A percentile compares a stretch with the other conserved stretches of the same genome.
phyloP scores from a whole-genome alignment of 2,888 invertebrate genomes.

The Chirona hameri region DNA sequence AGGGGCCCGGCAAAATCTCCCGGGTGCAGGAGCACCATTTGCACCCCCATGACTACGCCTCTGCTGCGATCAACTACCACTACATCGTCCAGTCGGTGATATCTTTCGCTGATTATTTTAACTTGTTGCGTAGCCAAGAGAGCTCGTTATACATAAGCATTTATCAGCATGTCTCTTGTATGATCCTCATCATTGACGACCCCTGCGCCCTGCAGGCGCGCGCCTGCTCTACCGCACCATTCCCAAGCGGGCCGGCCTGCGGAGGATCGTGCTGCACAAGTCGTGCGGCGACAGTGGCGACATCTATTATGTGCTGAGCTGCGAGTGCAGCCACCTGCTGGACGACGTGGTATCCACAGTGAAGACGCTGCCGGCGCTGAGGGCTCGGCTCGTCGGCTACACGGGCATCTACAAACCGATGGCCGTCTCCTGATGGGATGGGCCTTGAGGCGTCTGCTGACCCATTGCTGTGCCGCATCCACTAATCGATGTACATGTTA shows the following conservation, averaged over 20 bases:
- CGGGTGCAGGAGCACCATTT: too few species aligned
- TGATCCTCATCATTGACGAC: too few species aligned
- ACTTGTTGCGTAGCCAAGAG: too few species aligned
- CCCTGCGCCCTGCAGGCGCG: background rate
- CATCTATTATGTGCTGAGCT: constrained; percentile 76
- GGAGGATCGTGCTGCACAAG: constrained; percentile 84
- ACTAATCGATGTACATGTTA: background rate
- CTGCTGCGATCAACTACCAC: too few species aligned
- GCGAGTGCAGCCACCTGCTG: constrained; percentile 83
- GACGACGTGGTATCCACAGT: constrained; percentile 83
- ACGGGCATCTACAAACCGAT: constrained; percentile 68
- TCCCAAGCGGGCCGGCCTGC: constrained; percentile 77
- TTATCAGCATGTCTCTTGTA: too few species aligned
- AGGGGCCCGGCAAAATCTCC: too few species aligned
- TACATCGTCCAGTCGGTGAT: too few species aligned
- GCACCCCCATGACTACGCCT: too few species aligned
- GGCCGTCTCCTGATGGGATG: constrained; percentile 31
- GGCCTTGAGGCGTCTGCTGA: background rate
- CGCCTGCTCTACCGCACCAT: constrained; percentile 69
- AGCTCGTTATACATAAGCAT: too few species aligned
- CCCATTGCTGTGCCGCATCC: too few species aligned
- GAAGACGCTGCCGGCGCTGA: constrained; percentile 75
- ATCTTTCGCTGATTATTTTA: too few species aligned
- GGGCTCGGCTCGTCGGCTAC: constrained; percentile 86
- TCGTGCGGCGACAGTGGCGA: constrained; percentile 48